A percentile compares a stretch with the other conserved stretches of the same genome.
These are phyloP conservation scores for Pseudachorutes palmiensis DNA, from an alignment of 1,140 invertebrate genomes.

Conservation along the genomic window DNA sequence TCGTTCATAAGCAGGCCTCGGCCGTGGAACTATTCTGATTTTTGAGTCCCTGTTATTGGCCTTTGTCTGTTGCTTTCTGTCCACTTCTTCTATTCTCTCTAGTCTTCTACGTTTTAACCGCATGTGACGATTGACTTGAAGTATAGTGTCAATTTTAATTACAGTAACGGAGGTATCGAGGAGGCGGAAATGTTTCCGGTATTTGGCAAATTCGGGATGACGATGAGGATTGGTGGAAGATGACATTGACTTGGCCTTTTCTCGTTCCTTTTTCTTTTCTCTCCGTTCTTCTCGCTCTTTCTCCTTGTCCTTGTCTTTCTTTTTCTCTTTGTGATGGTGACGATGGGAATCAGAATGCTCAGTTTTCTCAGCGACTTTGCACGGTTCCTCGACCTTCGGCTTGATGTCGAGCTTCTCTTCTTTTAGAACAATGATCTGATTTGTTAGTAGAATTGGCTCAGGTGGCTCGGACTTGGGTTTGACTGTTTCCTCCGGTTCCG, in stretches of 20 bases:
- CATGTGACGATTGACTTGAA: neutral
- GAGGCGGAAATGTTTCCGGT: neutral
- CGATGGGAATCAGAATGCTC: neutral
- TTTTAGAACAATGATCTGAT: too few relatives aligned
- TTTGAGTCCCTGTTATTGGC: neutral
- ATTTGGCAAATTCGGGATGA: neutral
- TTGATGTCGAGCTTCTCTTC: neutral
- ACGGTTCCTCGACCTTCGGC: too few relatives aligned
- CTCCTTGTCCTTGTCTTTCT: conserved; percentile 11
- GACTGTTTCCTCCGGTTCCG: too few relatives aligned
- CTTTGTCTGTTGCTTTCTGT: neutral
- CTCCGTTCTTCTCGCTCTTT: neutral
- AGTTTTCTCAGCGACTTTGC: neutral
- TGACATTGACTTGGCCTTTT: neutral
- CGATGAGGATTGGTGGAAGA: neutral
- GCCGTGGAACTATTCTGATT: neutral
- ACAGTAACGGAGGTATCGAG: neutral
- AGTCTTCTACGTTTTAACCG: neutral
- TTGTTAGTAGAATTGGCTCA: neutral
- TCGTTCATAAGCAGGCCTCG: neutral
- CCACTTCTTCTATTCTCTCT: neutral
- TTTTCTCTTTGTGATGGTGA: neutral
- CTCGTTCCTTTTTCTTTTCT: neutral
- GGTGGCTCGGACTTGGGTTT: neutral
- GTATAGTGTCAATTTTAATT: neutral